Evolutionary conservation across 1,140 invertebrate species (phyloP), one percentile per base, ranked within the genome.

Genomic region (Leptinotarsa texana): DNA sequence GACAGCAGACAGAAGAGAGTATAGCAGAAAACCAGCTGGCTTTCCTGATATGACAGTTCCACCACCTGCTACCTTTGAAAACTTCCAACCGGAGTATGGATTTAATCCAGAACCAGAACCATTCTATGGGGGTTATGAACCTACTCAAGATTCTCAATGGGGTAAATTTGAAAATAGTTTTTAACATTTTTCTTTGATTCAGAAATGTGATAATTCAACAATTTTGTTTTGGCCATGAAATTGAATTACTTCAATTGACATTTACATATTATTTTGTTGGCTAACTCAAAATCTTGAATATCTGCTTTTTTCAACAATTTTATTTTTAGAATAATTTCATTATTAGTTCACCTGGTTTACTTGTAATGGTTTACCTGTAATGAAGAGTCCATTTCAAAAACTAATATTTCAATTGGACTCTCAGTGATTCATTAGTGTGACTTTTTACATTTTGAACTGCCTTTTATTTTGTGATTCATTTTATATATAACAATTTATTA

Each of bases 1-100:
- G 93, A 95, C 93, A 17, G 94, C 93, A 6, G 94, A 95, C 84
- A 89, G 94, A 75, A 87, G 94, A 70, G 94, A 95, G 82, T 95
- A 95, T 84, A 93, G 91, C 61, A 88, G 93, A 63, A 91, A 91
- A 81, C 87, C 89, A 69, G 86, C 33, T 11, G 33, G 86, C 6
- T 90, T 90, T 79, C 90, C 90, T 1, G 90, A 91, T 79, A 87
- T 91, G 87, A 88, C 87, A 79, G 90, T 93, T 63, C 87, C 91
- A 24, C 90, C 91, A 11, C 91, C 91, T 3, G 87, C 89, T 1
- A 86, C 86, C 5, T 87, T 87, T 72, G 89, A 90, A 63, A 86
- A 87, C 71, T 90, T 87, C 82, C 89, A 88, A 70, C 82, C 82
- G 13, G 84, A 84, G 63, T 88, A 88, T 76, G 87, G 87, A 4